Percentiles rank a stretch among this genome's conserved stretches.
Evolutionary conservation across 92 coral and sea anemone species (phyloP).

Genomic region (Epizoanthus fatuus): DNA sequence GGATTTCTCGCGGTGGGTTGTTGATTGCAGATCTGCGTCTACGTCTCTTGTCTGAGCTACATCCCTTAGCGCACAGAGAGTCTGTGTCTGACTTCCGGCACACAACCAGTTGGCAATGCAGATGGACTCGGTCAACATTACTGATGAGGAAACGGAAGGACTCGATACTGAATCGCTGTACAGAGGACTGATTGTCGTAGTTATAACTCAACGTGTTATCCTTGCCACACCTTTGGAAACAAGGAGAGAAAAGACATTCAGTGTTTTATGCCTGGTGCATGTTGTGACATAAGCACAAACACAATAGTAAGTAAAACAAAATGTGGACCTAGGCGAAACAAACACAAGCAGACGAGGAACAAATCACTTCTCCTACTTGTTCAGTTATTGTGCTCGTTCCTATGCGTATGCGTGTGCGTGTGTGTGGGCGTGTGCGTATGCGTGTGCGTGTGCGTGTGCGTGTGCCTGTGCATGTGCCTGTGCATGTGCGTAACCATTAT

Average conservation of each 20-base stretch:
- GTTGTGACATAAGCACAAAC: too few species aligned
- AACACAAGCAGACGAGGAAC: too few species aligned
- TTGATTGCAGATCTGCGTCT: conserved; percentile 5
- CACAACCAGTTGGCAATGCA: conserved; percentile 33
- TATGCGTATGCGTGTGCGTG: too few species aligned
- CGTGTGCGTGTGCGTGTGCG: too few species aligned
- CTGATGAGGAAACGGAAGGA: conserved; percentile 31
- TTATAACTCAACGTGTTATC: conserved; percentile 5
- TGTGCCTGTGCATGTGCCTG: too few species aligned
- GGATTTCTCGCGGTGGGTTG: neutral
- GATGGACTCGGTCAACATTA: neutral
- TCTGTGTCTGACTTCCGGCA: conserved; percentile 16
- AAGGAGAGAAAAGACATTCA: neutral
- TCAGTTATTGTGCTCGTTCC: too few species aligned
- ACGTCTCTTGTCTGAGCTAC: conserved; percentile 9
- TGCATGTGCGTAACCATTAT: too few species aligned
- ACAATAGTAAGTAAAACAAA: too few species aligned
- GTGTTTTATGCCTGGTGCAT: too few species aligned
- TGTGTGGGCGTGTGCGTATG: too few species aligned
- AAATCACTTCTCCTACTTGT: too few species aligned
- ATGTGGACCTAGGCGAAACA: too few species aligned
- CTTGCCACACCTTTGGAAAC: neutral
- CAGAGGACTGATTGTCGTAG: conserved; percentile 26
- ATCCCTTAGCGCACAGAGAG: conserved; percentile 39
- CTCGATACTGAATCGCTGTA: conserved; percentile 24